Evolutionary conservation across 1,140 invertebrate genomes (phyloP), one percentile per base, ranked within the genome.

Genomic region (Drosophila burlai): DNA sequence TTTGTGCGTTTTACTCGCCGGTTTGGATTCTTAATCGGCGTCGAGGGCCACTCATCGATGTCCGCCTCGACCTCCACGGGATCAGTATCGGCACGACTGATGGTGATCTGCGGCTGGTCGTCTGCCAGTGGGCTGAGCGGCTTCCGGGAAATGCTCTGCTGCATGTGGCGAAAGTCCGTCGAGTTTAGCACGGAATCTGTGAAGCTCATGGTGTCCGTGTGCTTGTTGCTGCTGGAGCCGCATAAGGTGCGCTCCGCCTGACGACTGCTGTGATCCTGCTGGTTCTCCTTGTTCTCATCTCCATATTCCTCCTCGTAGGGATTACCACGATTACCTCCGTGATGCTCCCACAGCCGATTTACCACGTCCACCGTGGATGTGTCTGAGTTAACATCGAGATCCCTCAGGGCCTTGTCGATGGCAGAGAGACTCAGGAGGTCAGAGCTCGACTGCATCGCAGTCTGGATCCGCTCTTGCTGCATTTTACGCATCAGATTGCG

Each of bases 341-440:
- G 73, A 42, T 68, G 73, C n/a, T 46, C 38, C 18, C 89, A 55
- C 21, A 87, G 29, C 1, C 67, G 67, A 9, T 75, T 71, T 15
- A 91, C 73, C 2, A 91, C 73, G 15, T 86, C 83, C 9, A 71
- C 50, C 0, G 83, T 63, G 13, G 86, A 91, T 5, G 80, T 86
- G 18, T 86, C 86, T 1, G 86, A 87, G 31, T 85, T 81, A 2
- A 89, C 10, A 26, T 89, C 84, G 24, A 89, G 52, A 34, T 85
- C 74, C 36, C 85, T 61, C 18, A 92, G 43, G 1, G 89, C 91
- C 9, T 81, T 77, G 54, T 91, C 91, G 15, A 92, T 92, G 10
- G 91, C 91, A 3, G 91, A 87, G 16, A 92, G 59, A 54, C 89
- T 91, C 4, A 92, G 54, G 7, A 92, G 43, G 18, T 92, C 90